Evolutionary conservation across 2,888 invertebrate species (phyloP).

Genomic region (Aporophyla nigra): DNA sequence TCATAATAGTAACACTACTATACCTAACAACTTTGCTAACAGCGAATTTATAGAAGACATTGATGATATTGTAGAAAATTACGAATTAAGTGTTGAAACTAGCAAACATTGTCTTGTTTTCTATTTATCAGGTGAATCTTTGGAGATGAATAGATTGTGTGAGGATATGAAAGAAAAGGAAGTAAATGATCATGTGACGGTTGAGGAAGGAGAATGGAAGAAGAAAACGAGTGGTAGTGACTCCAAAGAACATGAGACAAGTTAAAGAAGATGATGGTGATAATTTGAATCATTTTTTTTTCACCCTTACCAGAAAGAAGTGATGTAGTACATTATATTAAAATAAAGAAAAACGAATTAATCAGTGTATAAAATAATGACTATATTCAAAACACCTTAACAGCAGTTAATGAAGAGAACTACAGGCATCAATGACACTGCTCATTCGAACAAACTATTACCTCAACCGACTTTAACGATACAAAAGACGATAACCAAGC

Average conservation of each 20-base stretch:
- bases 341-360: too few relatives aligned
- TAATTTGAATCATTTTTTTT: too few relatives aligned
- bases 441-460: neutral
- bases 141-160: neutral
- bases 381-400: neutral
- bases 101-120: neutral
- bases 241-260: neutral
- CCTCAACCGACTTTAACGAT: neutral
- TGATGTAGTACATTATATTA: too few relatives aligned
- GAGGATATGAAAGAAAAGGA: neutral
- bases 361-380: too few relatives aligned
- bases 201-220: neutral
- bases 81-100: neutral
- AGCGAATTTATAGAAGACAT: too few relatives aligned
- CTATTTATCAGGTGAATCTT: neutral
- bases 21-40: neutral
- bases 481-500: conserved; percentile 1
- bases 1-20: neutral
- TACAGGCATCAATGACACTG: neutral
- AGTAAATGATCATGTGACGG: too few relatives aligned
- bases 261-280: too few relatives aligned
- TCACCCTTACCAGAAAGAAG: too few relatives aligned
- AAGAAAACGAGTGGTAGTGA: neutral
- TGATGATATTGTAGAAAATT: neutral
- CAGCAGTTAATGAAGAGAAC: neutral